A percentile compares a stretch with the other conserved stretches of the same genome.
Conservation (phyloP, 2,113 vertebrate species). For the Eonycteris spelaea region DNA sequence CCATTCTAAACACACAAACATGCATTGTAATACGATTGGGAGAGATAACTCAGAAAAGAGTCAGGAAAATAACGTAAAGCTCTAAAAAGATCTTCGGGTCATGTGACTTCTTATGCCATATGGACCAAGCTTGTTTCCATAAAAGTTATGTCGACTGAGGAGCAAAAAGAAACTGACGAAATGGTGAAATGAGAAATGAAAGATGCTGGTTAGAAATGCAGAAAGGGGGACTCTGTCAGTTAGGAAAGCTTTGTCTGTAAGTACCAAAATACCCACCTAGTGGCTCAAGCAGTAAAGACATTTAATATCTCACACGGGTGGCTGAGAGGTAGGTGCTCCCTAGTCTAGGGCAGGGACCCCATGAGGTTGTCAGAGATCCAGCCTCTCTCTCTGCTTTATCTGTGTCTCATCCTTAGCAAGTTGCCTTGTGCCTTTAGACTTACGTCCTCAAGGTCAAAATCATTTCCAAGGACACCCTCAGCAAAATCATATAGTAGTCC, state of each 20-base stretch:
- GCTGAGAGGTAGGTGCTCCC: neutral
- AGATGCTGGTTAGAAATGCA: neutral
- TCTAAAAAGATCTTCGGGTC: neutral
- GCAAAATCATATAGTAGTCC: neutral
- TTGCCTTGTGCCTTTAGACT: neutral
- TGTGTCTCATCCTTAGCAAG: neutral
- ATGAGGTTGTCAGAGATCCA: neutral
- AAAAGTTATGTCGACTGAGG: neutral
- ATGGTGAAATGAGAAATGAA: neutral
- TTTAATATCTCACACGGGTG: neutral
- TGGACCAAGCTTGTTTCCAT: neutral
- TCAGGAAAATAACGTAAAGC: neutral
- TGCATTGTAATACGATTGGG: neutral
- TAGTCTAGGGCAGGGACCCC: neutral
- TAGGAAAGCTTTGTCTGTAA: neutral
- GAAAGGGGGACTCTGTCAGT: neutral
- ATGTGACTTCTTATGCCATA: neutral
- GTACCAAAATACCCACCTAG: neutral
- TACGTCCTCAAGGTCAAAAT: neutral
- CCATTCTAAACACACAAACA: neutral
- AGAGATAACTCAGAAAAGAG: constrained; percentile 35
- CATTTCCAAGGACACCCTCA: neutral
- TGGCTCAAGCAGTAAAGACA: neutral
- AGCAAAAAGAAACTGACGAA: neutral
- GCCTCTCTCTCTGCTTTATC: neutral